Evolutionary conservation across 53 echinoderm and acorn worm genomes (phyloP).

Genomic region (Echinarachnius parma): DNA sequence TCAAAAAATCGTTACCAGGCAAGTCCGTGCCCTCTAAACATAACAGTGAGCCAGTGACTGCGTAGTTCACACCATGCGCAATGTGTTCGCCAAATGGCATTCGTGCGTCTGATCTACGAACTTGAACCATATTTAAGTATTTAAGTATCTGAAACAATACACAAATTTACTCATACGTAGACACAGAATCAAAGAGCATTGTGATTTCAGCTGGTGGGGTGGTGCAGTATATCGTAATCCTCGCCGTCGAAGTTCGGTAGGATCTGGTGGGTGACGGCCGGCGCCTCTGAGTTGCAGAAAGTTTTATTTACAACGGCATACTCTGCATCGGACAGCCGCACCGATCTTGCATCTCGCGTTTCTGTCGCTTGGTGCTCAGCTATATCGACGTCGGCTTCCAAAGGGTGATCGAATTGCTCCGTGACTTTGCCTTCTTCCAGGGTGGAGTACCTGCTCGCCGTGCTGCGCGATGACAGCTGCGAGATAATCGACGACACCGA

Average conservation of each 20-base stretch:
- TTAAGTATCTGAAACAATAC: too few relatives aligned
- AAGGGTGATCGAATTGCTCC: background rate
- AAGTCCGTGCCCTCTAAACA: too few relatives aligned
- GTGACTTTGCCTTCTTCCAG: constrained; percentile 11
- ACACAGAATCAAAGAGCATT: too few relatives aligned
- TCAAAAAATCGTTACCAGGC: too few relatives aligned
- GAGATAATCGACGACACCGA: constrained; percentile 27
- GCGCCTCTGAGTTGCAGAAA: constrained; percentile 26
- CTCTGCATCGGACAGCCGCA: constrained; percentile 9
- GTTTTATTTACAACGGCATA: constrained; percentile 34
- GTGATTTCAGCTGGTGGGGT: too few relatives aligned
- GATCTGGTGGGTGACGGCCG: background rate
- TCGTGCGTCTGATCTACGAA: too few relatives aligned
- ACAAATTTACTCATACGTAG: too few relatives aligned
- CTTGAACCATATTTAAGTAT: too few relatives aligned
- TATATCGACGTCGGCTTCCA: background rate
- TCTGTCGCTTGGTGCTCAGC: constrained; percentile 5
- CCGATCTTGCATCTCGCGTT: background rate
- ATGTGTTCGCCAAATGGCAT: too few relatives aligned
- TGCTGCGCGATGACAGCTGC: constrained; percentile 19
- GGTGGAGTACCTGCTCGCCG: constrained; percentile 14
- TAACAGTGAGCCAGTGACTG: too few relatives aligned
- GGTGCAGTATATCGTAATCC: constrained; percentile 35
- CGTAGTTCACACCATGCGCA: too few relatives aligned
- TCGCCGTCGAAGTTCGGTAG: background rate